phyloP scores from a whole-genome alignment of 2,113 vertebrate species.

The Ceratotherium simum region DNA sequence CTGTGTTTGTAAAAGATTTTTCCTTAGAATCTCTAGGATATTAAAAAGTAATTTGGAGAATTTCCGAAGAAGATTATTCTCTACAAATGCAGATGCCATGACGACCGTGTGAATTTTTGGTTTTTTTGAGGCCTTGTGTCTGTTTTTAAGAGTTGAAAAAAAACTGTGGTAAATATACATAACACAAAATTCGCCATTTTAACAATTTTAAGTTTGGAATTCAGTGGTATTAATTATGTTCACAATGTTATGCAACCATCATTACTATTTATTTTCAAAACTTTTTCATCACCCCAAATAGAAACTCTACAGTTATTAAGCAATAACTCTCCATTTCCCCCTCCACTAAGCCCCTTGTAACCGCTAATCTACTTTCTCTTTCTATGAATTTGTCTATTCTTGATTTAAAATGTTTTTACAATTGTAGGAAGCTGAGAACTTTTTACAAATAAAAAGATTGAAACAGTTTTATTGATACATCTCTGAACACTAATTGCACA shows the following conservation, averaged over 20 bases:
- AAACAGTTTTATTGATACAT: not conserved
- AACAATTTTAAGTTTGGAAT: not conserved
- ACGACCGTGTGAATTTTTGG: not conserved
- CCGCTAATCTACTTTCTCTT: not conserved
- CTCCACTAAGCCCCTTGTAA: not conserved
- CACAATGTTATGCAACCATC: not conserved
- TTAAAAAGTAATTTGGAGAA: not conserved
- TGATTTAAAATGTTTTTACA: not conserved
- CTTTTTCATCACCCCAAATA: not conserved
- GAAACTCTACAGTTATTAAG: not conserved
- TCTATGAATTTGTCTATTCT: not conserved
- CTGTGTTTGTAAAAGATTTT: not conserved
- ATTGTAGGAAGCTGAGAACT: not conserved
- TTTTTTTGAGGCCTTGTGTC: not conserved
- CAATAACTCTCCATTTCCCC: not conserved
- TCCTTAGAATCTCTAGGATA: not conserved
- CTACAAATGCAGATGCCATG: not conserved
- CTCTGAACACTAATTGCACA: not conserved
- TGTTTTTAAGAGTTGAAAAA: not conserved
- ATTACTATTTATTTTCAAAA: conserved; percentile 44
- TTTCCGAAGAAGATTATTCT: not conserved
- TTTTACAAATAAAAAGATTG: conserved; percentile 14
- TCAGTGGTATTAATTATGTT: not conserved
- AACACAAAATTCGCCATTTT: not conserved
- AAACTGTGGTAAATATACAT: not conserved